Percentiles rank a stretch among this genome's conserved stretches.
These are phyloP conservation scores for Onychorhynchus coronatus DNA, from an alignment of 2,113 vertebrate species.

Conservation along the genomic window DNA sequence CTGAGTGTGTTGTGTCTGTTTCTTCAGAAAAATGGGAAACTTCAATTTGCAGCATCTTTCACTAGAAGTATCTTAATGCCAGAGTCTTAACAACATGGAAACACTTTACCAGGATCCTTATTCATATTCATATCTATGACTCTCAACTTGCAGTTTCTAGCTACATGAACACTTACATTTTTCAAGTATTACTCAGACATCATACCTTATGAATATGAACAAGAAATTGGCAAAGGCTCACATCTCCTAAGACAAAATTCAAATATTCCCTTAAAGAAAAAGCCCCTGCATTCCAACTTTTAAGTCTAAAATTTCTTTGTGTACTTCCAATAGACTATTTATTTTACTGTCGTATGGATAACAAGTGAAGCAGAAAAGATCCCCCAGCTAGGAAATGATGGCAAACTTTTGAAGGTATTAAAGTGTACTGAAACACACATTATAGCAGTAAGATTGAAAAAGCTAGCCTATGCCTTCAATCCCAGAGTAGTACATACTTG, in stretches of 20 bases:
- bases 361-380: constrained; percentile 18
- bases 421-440: not conserved
- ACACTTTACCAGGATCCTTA: not conserved
- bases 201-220: constrained; percentile 4
- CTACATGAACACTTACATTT: not conserved
- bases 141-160: not conserved
- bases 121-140: not conserved
- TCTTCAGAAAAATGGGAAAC: not conserved
- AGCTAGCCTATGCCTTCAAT: not conserved
- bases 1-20: constrained; percentile 12
- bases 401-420: not conserved
- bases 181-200: constrained; percentile 3
- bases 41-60: constrained; percentile 6
- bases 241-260: not conserved
- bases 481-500: not conserved
- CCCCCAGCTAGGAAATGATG: not conserved
- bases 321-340: not conserved
- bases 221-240: not conserved
- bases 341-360: not conserved
- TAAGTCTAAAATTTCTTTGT: not conserved
- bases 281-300: not conserved
- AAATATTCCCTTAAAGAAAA: not conserved
- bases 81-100: not conserved
- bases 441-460: not conserved
- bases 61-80: not conserved